phyloP scores from a whole-genome alignment of 2,888 invertebrate genomes.

The Hypomecis atomaria region DNA sequence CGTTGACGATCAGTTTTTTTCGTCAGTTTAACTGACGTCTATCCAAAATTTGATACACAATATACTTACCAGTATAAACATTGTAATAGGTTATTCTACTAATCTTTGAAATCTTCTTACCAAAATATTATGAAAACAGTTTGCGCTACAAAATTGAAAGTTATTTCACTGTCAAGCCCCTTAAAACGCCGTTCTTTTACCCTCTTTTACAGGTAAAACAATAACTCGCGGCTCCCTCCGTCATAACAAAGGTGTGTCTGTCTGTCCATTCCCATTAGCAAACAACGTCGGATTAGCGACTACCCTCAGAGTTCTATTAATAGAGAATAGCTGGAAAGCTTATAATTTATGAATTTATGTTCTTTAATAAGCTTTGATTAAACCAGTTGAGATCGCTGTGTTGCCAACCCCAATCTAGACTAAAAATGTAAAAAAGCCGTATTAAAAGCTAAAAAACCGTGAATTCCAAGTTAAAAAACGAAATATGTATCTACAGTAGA shows the following conservation, averaged over 20 bases:
- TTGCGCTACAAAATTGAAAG: background rate
- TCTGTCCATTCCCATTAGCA: conserved; percentile 24
- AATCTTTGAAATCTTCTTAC: no score
- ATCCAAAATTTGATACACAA: no score
- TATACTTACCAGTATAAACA: no score
- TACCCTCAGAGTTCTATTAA: conserved; percentile 7
- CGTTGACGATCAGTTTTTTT: no score
- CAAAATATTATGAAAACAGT: no score
- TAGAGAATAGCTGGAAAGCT: conserved; percentile 8
- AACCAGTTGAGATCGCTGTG: background rate
- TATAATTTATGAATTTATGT: conserved; percentile 5
- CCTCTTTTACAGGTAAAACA: background rate
- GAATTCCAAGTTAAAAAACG: no score
- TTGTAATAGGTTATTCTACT: no score
- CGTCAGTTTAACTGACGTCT: no score
- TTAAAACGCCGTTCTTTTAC: background rate
- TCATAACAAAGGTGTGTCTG: conserved; percentile 28
- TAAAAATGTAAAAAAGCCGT: no score
- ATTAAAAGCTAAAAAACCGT: no score
- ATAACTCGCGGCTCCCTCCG: conserved; percentile 17
- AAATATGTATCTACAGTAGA: no score
- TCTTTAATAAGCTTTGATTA: background rate
- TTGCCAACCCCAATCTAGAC: no score
- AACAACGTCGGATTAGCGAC: conserved; percentile 9
- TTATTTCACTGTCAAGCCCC: background rate